A percentile compares a stretch with the other conserved stretches of the same genome.
Evolutionary conservation across 1,140 invertebrate genomes (phyloP).

Genomic region (Scylla paramamosain): DNA sequence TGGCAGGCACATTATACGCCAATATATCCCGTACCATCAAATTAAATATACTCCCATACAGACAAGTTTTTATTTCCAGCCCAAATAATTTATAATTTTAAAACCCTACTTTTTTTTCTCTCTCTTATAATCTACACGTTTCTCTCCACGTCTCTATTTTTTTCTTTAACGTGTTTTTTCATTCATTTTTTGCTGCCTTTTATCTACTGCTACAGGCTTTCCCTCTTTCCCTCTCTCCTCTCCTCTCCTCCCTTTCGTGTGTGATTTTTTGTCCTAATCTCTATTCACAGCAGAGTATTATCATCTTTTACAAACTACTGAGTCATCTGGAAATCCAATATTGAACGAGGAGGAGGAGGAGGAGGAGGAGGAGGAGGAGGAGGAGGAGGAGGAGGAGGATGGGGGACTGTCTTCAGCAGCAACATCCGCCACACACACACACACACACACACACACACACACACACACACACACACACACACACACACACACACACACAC

Average conservation of each 20-base stretch:
- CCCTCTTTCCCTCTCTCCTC: neutral
- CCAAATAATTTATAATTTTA: neutral
- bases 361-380: conserved; percentile 17
- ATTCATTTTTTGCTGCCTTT: neutral
- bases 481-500: neutral
- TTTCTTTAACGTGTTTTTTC: neutral
- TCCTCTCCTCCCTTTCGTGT: no score
- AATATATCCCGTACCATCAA: neutral
- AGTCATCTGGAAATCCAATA: no score
- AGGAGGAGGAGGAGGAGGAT: neutral
- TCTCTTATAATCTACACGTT: neutral
- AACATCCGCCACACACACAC: no score
- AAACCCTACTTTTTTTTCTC: no score
- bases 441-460: neutral
- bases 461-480: neutral
- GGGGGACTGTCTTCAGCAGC: no score
- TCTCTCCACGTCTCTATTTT: neutral
- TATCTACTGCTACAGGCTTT: neutral
- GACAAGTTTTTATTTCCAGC: neutral
- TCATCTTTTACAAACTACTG: no score
- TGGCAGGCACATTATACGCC: no score
- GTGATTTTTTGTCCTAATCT: no score
- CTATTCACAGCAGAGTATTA: neutral
- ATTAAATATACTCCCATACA: neutral
- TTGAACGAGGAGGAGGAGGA: neutral